Evolutionary conservation across 2,888 invertebrate species (phyloP).

Genomic region (Drosophila algonquin): DNA sequence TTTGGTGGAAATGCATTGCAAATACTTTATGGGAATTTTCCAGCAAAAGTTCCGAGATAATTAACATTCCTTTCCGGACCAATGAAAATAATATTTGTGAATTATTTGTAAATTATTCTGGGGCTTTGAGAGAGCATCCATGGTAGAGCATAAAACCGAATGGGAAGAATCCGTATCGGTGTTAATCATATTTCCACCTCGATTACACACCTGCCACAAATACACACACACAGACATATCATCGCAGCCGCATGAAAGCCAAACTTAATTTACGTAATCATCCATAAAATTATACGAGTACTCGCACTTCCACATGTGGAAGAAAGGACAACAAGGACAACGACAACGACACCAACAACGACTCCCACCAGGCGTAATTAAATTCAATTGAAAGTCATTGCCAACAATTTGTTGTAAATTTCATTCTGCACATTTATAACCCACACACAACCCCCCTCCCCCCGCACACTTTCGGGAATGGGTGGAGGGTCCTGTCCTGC

Average conservation of each 20-base stretch:
- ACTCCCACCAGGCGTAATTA: conserved; percentile 51
- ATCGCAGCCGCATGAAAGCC: conserved; percentile 13
- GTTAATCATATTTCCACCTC: conserved; percentile 29
- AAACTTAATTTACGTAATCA: conserved; percentile 59
- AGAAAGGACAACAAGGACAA: not conserved
- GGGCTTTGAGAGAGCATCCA: not conserved
- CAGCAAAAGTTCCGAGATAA: not conserved
- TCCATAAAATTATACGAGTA: conserved; percentile 42
- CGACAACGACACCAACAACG: not conserved
- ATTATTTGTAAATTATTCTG: not conserved
- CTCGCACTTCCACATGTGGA: not conserved
- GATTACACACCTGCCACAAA: not conserved
- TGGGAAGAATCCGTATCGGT: not conserved
- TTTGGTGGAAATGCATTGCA: not conserved
- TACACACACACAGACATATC: conserved; percentile 16
- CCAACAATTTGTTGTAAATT: conserved; percentile 64
- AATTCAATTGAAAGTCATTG: conserved; percentile 69
- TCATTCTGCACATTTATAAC: conserved; percentile 55
- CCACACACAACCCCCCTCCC: conserved; percentile 8
- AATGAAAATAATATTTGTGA: not conserved
- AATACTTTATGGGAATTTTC: not conserved
- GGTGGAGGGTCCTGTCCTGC: conserved; percentile 8
- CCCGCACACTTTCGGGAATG: not conserved
- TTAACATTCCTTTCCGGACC: not conserved
- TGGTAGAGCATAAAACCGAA: conserved; percentile 4